Conservation (phyloP, 2,888 invertebrate genomes). For the Pammene fasciana region DNA sequence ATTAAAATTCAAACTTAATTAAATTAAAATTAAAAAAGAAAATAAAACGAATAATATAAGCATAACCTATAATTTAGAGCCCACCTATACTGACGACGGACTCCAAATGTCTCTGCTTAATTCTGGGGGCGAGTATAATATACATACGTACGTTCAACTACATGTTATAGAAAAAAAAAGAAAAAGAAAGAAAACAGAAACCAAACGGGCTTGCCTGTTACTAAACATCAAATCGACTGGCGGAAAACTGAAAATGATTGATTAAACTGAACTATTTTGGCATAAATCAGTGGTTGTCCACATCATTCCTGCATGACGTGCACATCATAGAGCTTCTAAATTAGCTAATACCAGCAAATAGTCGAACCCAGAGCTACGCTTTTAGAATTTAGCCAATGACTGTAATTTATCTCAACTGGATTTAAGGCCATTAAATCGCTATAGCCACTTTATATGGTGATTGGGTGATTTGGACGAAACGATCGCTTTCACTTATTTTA, state of each 20-base stretch:
- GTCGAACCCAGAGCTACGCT: constrained; percentile 53
- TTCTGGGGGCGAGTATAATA: no score
- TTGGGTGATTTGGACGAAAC: constrained; percentile 70
- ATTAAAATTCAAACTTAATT: no score
- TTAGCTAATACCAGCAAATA: constrained; percentile 52
- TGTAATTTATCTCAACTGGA: constrained; percentile 67
- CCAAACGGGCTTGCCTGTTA: neutral
- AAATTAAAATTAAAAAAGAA: no score
- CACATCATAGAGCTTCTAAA: constrained; percentile 45
- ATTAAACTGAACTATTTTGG: constrained; percentile 30
- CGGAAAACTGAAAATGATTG: constrained; percentile 23
- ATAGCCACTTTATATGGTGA: constrained; percentile 72
- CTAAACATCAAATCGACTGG: neutral
- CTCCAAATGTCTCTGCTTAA: no score
- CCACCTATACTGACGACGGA: no score
- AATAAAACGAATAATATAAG: no score
- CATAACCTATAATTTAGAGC: no score
- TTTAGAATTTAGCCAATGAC: constrained; percentile 63
- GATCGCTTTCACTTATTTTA: constrained; percentile 47
- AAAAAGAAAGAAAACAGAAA: no score
- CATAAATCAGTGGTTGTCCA: constrained; percentile 41
- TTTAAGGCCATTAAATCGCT: constrained; percentile 63
- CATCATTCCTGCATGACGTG: constrained; percentile 42
- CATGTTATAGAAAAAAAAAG: no score
- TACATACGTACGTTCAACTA: no score